Base-by-base conservation (phyloP, 2,113 vertebrate genomes). In the Hucho hucho region DNA sequence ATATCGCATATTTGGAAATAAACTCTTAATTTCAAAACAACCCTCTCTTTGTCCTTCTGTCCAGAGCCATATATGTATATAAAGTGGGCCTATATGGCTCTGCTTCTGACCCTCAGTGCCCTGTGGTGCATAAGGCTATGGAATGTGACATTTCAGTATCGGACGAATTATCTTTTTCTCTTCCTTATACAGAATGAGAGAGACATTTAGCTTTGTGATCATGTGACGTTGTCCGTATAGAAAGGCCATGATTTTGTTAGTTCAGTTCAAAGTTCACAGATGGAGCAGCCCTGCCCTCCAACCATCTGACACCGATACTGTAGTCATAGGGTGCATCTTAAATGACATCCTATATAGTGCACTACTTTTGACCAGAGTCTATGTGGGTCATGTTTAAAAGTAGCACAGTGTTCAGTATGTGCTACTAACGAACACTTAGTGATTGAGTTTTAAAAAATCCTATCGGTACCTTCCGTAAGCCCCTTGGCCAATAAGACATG, bases 391-490 rank as follows among this genome's bases (percentile, higher is more conserved):
- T 11, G 16, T 25, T 25, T 22, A 12, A 63, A 12, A 43, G 37
- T 43, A 43, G 37, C 7, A 22, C 59, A 25, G 20, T 25, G 20
- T 16, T 9, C 1, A 22, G 11, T 22, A 24, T 83, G 29, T 80
- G 67, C 79, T 83, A 78, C 58, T 72, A 25, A 80, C 70, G 26
- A 53, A 73, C 56, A 75, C 66, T 66, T 70, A 76, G 78, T 86
- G 77, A 82, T 80, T 86, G 77, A 82, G 79, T 79, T 82, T 77
- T 79, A 79, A 77, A 82, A 76, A 66, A 79, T 80, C 24, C 18
- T 77, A 12, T 79, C 81, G 70, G 71, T 12, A 80, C 70, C 18
- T 13, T 29, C 70, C 20, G 71, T 63, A 82, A 83, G 75, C 70
- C 81, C 72, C 43, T 74, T 85, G 6, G 78, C 81, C 78, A 66